Percentiles rank a stretch among this genome's conserved stretches.
Conservation (phyloP, 1,140 invertebrate species). For the Zaprionus camerounensis region DNA sequence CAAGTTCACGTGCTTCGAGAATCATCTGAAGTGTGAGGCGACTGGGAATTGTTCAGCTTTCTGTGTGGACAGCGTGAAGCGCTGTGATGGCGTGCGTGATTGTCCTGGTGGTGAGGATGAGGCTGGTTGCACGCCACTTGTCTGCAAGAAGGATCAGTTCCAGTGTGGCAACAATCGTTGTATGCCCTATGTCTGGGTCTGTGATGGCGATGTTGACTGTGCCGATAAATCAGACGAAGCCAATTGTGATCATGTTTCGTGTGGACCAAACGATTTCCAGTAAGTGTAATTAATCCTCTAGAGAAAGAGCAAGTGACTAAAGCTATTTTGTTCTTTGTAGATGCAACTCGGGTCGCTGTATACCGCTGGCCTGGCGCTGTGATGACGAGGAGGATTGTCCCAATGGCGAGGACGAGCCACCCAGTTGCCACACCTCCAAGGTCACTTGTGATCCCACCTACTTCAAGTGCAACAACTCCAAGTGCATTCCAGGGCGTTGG, state of each 20-base stretch:
- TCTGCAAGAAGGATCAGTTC: conserved; percentile 89
- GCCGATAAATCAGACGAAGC: conserved; percentile 88
- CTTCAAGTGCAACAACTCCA: conserved; percentile 87
- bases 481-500: conserved; percentile 90
- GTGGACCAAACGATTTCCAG: conserved; percentile 85
- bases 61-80: conserved; percentile 75
- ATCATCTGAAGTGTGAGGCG: conserved; percentile 75
- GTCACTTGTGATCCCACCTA: conserved; percentile 89
- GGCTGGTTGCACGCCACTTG: conserved; percentile 84
- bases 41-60: conserved; percentile 70
- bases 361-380: conserved; percentile 92
- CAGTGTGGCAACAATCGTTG: conserved; percentile 89
- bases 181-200: conserved; percentile 91
- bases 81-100: conserved; percentile 86
- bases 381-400: conserved; percentile 90
- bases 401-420: conserved; percentile 89
- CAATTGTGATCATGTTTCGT: conserved; percentile 86
- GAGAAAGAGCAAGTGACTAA: too few relatives aligned
- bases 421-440: conserved; percentile 86
- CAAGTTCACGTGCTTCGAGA: conserved; percentile 83
- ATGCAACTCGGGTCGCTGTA: conserved; percentile 89
- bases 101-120: conserved; percentile 90
- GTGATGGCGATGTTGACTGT: conserved; percentile 91
- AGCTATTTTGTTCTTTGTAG: conserved; percentile 48
- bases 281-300: conserved; percentile 51